Conservation (phyloP, 2,888 invertebrate genomes). For the Punctoribates punctum region DNA sequence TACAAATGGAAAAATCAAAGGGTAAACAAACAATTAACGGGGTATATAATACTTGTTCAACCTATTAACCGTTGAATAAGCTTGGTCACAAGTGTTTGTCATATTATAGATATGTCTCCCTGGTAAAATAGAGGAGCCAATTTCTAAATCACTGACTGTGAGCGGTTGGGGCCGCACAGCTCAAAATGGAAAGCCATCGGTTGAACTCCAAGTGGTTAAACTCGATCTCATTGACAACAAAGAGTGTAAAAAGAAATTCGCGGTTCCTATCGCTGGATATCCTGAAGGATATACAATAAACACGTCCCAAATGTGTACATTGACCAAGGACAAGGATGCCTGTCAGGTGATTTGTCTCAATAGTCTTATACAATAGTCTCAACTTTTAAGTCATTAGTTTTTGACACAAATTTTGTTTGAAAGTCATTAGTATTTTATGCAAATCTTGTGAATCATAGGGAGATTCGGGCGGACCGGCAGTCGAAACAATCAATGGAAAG, state of each 20-base stretch:
- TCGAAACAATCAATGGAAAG: slow-evolving; percentile 7
- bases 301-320: slow-evolving; percentile 36
- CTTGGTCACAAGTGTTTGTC: background rate
- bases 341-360: slow-evolving; percentile 17
- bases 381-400: background rate
- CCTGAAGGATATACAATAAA: background rate
- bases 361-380: too few species aligned
- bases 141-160: background rate
- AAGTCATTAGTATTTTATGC: background rate
- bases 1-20: slow-evolving; percentile 62
- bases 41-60: background rate
- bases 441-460: slow-evolving; percentile 30
- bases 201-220: slow-evolving; percentile 1
- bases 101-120: background rate
- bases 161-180: background rate
- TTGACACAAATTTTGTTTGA: too few species aligned
- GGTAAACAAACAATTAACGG: background rate
- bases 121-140: background rate
- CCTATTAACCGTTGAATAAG: too few species aligned
- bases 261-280: background rate
- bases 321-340: slow-evolving; percentile 19
- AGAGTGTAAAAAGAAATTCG: background rate
- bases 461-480: slow-evolving; percentile 39
- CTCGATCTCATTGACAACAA: slow-evolving; percentile 29
- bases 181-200: background rate